Percentiles rank a stretch among this genome's conserved stretches.
Conservation (phyloP, 2,888 invertebrate genomes). For the Junonia oenone region DNA sequence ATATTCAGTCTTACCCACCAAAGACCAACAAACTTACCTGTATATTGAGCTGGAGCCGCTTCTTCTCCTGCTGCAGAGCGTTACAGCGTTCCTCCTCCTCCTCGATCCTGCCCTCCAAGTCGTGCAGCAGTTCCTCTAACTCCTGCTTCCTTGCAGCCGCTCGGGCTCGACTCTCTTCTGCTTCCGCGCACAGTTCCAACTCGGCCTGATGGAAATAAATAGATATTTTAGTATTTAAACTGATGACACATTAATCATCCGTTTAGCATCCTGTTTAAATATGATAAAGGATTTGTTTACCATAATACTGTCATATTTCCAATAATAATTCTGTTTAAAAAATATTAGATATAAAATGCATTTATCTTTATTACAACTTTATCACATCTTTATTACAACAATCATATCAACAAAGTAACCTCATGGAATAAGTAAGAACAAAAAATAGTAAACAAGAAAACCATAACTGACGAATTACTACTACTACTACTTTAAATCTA, state of each 20-base stretch:
- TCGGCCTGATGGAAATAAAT: slow-evolving; percentile 87
- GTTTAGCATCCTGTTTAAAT: neutral
- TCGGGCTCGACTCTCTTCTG: slow-evolving; percentile 95
- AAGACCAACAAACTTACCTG: too few species aligned
- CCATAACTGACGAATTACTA: too few species aligned
- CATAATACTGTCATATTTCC: neutral
- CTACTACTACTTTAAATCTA: too few species aligned
- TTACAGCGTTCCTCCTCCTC: slow-evolving; percentile 96
- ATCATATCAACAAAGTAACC: too few species aligned
- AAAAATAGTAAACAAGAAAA: too few species aligned
- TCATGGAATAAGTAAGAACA: too few species aligned
- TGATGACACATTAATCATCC: neutral
- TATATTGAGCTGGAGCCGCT: slow-evolving; percentile 94
- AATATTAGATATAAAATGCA: too few species aligned
- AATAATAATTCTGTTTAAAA: neutral
- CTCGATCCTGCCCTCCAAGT: slow-evolving; percentile 96
- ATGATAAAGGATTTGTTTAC: neutral
- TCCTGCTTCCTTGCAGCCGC: slow-evolving; percentile 94
- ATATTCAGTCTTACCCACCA: too few species aligned
- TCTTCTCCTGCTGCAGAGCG: slow-evolving; percentile 92
- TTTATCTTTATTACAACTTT: too few species aligned
- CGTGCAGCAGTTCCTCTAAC: slow-evolving; percentile 97
- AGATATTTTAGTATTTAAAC: too few species aligned
- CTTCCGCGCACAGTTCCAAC: slow-evolving; percentile 97
- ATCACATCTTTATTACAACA: too few species aligned